Evolutionary conservation across 2,888 invertebrate genomes (phyloP), one percentile per base, ranked within the genome.

Genomic region (Melipona beecheii): DNA sequence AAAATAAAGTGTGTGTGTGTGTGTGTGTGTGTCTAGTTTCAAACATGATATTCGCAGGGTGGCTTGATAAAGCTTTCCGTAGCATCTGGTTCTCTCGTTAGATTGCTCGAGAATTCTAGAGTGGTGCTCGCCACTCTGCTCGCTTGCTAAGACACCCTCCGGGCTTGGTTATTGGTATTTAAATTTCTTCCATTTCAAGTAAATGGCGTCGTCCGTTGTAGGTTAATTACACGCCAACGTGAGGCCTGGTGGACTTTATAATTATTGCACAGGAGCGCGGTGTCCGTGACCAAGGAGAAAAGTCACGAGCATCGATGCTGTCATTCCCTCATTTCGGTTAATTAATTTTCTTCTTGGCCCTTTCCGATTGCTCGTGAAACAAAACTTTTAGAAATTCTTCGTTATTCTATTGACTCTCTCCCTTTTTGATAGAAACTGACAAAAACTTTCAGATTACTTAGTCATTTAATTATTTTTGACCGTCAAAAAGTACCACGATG

Each of bases 141-240:
- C 71, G 60, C 77, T 49, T 60, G 75, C 78, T 78, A 89, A 88
- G 88, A 83, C 66, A 80, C 78, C 71, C 75, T 69, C 69, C 86
- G 74, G 68, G 73, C 70, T 78, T 49, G 83, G 89, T 87, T 89
- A 89, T 89, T 89, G 88, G 86, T 89, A 89, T 89, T 89, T 89
- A 89, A 88, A 89, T 89, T 89, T 89, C 89, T 89, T 88, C 86
- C 86, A 89, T 89, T 89, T 85, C 81, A 71, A 85, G 78, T 65
- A 74, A 83, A 81, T 69, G 78, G 74, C 78, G 69, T 78, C 83
- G 87, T 86, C 82, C 83, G 68, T 81, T 86, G 88, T 87, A 76
- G 85, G 89, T 89, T 88, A 88, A 88, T 88, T 88, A 87, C 87
- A 84, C 78, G 85, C 75, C 78, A 78, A 68, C 73, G 62, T 64